Evolutionary conservation across 2,888 invertebrate genomes (phyloP), one percentile per base, ranked within the genome.

Genomic region (Mesorhabditis sp.): DNA sequence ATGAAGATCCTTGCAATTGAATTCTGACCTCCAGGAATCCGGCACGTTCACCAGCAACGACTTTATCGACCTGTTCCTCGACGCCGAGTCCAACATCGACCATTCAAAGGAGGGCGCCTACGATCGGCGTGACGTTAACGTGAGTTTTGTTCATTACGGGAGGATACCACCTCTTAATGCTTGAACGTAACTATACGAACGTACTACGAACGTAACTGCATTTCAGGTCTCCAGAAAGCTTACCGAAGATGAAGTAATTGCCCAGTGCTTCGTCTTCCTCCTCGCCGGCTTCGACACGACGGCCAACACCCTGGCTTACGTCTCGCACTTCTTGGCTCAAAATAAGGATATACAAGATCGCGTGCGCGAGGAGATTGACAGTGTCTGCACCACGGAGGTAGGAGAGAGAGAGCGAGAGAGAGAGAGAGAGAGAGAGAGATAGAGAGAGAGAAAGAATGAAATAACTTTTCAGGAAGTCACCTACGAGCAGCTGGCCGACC

Each of bases 281-380:
- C 7, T 50, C 1, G 58, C 58, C n/a, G 58, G 58, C 58, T 50
- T 50, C n/a, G 58, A 50, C 58, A 50, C 58, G n/a, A 50, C 58
- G n/a, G 58, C 58, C 58, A 50, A 50, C 58, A 50, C 58, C 1
- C 2, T 50, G n/a, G 58, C 58, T 2, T 50, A 50, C 58, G 58
- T 50, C 58, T 50, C 58, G 7, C 58, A 50, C 2, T 50, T 50
- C n/a, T 50, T 50, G 58, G n/a, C 58, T 10, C 7, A 80, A 64
- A 84, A 88, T 78, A 87, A 84, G n/a, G 72, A 73, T n/a, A 67
- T 70, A 15, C 72, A 72, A 61, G 65, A 70, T 61, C 74, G 69
- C 2, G 10, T 50, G 58, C 58, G 58, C 10, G 58, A 50, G 58
- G 58, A 50, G n/a, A 50, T 50, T n/a, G 58, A 50, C n/a, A 10